Evolutionary conservation across 1,140 invertebrate genomes (phyloP).

Genomic region (Elymnias hypermnestra): DNA sequence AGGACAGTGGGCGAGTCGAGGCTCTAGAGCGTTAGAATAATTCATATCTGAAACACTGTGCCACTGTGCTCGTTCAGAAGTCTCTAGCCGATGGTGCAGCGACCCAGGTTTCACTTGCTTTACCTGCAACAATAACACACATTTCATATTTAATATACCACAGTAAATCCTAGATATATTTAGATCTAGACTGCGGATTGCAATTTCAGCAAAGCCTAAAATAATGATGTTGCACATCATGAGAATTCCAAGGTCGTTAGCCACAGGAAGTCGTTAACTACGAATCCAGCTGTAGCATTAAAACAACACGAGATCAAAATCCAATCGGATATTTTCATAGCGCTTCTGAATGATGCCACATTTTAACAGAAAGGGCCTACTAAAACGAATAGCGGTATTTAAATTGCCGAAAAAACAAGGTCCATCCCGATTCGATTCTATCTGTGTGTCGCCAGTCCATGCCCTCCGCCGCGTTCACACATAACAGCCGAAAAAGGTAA

Average conservation of each 20-base stretch:
- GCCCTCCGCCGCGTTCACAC: conserved; percentile 63
- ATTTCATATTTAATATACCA: no score
- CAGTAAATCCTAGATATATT: no score
- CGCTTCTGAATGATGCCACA: conserved; percentile 31
- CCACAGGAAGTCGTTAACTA: no score
- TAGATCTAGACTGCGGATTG: no score
- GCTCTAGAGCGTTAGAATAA: no score
- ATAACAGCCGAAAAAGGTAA: conserved; percentile 62
- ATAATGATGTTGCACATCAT: no score
- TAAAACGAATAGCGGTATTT: conserved; percentile 68
- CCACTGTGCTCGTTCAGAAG: conserved; percentile 48
- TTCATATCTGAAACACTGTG: conserved; percentile 46
- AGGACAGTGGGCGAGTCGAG: conserved; percentile 9
- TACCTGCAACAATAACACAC: conserved; percentile 50
- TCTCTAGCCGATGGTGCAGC: conserved; percentile 38
- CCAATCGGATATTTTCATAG: conserved; percentile 14
- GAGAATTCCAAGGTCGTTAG: no score
- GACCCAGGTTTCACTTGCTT: conserved; percentile 55
- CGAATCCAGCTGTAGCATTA: no score
- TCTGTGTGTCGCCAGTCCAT: conserved; percentile 40
- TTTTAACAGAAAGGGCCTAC: conserved; percentile 43
- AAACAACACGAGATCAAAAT: conserved; percentile 2
- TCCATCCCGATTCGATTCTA: conserved; percentile 60
- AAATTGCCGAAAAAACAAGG: conserved; percentile 66
- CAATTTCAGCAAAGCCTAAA: no score